Percentiles rank a stretch among this genome's conserved stretches.
Conservation (phyloP, 2,113 vertebrate species). For the Phrynosoma platyrhinos region DNA sequence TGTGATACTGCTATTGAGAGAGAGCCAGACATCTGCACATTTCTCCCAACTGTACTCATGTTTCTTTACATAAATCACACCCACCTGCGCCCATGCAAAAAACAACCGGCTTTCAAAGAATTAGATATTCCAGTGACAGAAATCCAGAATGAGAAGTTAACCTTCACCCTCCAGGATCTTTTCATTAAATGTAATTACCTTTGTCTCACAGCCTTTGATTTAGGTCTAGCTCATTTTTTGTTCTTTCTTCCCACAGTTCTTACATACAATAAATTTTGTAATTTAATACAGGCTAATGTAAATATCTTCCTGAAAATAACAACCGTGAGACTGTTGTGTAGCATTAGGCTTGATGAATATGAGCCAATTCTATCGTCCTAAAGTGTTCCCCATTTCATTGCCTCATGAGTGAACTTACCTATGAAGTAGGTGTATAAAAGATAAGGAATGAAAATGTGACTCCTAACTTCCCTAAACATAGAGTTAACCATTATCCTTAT, state of each 20-base stretch:
- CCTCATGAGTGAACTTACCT: background rate
- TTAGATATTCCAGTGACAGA: background rate
- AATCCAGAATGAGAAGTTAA: background rate
- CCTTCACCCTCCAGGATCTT: background rate
- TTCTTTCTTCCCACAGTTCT: background rate
- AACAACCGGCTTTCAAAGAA: too few relatives aligned
- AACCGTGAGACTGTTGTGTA: slow-evolving; percentile 1
- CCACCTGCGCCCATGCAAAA: background rate
- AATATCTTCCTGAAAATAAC: background rate
- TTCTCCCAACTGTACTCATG: background rate
- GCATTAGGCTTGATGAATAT: slow-evolving; percentile 22
- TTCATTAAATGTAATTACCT: background rate
- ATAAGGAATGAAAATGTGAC: background rate
- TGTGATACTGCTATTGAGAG: background rate
- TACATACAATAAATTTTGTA: background rate
- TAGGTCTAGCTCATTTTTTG: background rate
- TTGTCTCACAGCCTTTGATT: background rate
- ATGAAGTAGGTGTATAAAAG: background rate
- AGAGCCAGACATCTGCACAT: background rate
- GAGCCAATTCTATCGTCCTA: background rate
- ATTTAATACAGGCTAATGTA: background rate
- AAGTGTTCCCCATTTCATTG: background rate
- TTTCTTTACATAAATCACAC: background rate
- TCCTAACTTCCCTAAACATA: background rate
- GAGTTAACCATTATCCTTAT: background rate